Base-by-base conservation (phyloP, 1,140 invertebrate species). In the Potamilus streckersoni region DNA sequence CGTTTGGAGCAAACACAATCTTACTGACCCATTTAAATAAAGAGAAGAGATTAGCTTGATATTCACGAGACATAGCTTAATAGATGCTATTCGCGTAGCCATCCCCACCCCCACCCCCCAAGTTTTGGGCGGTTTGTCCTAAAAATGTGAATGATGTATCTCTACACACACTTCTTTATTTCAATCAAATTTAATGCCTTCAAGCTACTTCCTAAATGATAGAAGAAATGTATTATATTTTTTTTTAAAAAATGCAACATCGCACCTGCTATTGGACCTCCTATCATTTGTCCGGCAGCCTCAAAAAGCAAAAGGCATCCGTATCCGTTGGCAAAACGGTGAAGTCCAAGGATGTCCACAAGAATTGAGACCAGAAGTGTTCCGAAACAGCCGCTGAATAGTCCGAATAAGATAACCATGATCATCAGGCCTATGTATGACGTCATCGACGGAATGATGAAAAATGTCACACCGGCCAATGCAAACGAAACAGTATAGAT, bases 241-340 rank as follows among this genome's bases (percentile, higher is more conserved):
- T 19, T 27, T 16, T 66, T 16, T 17, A 20, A 73, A 59, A 38
- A 13, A 19, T 31, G 31, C 12, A 16, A 14, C 13, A 56, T 71
- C 71, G 65, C 60, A 84, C 83, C 80, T 73, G 82, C 81, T 8
- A 80, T 17, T 2, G 80, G 80, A 13, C 73, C 80, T 23, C 83
- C 80, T 20, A 78, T 49, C 17, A 84, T 68, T 23, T 74, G 73
- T 17, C 83, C 83, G 0, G 75, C 65, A 3, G 78, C 81, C 73
- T 76, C 74, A 58, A 83, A 82, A 15, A 84, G 62, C 31, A 83
- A 31, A 23, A 84, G 68, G 64, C 74, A 82, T 38, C 83, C 82
- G 59, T 82, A 83, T 55, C 71, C 83, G 55, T 71, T 79, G 38
- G 80, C 71, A 64, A 84, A 79, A 55, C 72, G 38, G 1, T 78